Evolutionary conservation across 53 echinoderm and acorn worm species (phyloP), one percentile per base, ranked within the genome.

Genomic region (Hippasteria phrygiana): DNA sequence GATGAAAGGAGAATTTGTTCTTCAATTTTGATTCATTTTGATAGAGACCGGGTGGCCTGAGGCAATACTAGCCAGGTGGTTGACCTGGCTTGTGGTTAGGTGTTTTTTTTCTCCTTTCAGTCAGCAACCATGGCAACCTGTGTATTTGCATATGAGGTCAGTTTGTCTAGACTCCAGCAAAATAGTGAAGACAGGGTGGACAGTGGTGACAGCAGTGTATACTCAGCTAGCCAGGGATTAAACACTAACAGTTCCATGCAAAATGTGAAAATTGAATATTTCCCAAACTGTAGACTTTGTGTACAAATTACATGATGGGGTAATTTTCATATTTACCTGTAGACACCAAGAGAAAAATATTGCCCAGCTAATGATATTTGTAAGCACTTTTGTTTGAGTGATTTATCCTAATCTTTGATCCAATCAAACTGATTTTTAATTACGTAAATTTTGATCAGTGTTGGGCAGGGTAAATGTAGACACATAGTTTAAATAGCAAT

Each of bases 71-170:
- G 43, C 16, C 82, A 82, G 82, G 82, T 82, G 82, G 82, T 82
- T 82, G 82, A 82, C 82, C 82, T 43, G 82, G 18, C 43, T 20
- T 17, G 9, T 17, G 77, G 53, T 53, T n/a, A n/a, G 27, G n/a
- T 14, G 31, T 50, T 31, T 50, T 28, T 34, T 51, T 29, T 48
- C 43, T 17, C 33, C n/a, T 66, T 82, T 66, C 64, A 45, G 3
- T 38, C n/a, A n/a, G 78, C 66, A 64, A 41, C 82, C 82, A 82
- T 82, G 65, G 82, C 82, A 82, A 82, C 82, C 13, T 65, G 78
- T 37, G 22, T 4, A 82, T 82, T 82, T 82, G 82, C 64, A 82
- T 82, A 43, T 27, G 64, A 65, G 82, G 82, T 82, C 82, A 82
- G 43, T 64, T 82, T 65, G 82, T 82, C 82, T 82, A 82, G 82